phyloP scores from a whole-genome alignment of 2,888 invertebrate genomes.

The Pherbina coryleti region DNA sequence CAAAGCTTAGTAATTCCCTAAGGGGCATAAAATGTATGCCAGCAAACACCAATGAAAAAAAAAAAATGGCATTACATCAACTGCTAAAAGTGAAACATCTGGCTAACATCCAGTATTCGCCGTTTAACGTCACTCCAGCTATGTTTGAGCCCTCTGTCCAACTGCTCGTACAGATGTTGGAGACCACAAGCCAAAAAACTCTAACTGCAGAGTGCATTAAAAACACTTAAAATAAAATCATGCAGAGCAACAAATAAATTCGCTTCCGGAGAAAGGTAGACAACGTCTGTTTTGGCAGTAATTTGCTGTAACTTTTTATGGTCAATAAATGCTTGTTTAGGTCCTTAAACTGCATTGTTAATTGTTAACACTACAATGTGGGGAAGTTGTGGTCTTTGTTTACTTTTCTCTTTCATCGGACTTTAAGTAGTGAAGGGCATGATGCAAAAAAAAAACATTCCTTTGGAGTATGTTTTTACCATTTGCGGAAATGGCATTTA shows the following conservation, averaged over 20 bases:
- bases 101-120: not conserved
- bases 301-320: not conserved
- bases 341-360: not conserved
- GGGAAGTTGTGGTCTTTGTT: not conserved
- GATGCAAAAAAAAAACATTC: too few species aligned
- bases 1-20: not conserved
- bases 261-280: conserved; percentile 22
- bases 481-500: not conserved
- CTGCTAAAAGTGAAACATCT: not conserved
- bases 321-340: not conserved
- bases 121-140: not conserved
- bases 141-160: not conserved
- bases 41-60: not conserved
- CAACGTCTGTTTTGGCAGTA: not conserved
- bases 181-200: not conserved
- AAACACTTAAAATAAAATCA: not conserved
- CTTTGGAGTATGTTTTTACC: too few species aligned
- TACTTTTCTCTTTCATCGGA: not conserved
- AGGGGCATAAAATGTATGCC: not conserved
- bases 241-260: conserved; percentile 9
- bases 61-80: not conserved
- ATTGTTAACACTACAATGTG: not conserved
- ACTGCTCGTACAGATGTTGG: not conserved
- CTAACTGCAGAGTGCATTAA: not conserved
- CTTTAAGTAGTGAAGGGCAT: too few species aligned